phyloP scores from a whole-genome alignment of 2,888 invertebrate species.

The Eristalis tenax region DNA sequence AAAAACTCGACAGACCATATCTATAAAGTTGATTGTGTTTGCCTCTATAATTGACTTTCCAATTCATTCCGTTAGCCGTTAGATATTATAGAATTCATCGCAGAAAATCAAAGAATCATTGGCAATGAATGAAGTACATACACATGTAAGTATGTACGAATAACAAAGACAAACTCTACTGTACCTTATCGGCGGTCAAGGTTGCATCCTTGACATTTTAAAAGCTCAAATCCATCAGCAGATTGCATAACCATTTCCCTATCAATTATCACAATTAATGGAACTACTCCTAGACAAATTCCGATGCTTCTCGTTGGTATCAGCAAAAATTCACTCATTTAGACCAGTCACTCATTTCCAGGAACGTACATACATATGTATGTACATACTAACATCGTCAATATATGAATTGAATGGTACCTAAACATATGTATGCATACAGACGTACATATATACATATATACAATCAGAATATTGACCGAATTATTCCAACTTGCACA shows the following conservation, averaged over 20 bases:
- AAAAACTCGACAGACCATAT: no score
- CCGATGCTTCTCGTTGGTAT: neutral
- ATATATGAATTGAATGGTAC: neutral
- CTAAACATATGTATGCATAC: no score
- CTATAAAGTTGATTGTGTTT: no score
- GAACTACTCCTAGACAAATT: neutral
- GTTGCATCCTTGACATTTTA: conserved; percentile 13
- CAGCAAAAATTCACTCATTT: neutral
- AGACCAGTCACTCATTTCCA: neutral
- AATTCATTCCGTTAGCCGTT: no score
- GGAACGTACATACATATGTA: no score
- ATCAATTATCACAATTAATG: neutral
- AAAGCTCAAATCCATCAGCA: neutral
- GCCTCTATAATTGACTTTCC: no score
- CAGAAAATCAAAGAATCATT: no score
- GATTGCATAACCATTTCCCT: neutral
- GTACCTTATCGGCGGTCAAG: neutral
- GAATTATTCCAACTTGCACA: neutral
- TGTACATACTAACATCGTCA: neutral
- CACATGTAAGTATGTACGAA: no score
- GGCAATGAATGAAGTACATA: no score
- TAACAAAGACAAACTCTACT: no score
- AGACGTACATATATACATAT: neutral
- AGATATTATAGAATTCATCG: no score
- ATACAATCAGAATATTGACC: neutral